Percentiles rank a stretch among this genome's conserved stretches.
Evolutionary conservation across 1,140 invertebrate species (phyloP).

Genomic region (Drosophila trapezifrons): DNA sequence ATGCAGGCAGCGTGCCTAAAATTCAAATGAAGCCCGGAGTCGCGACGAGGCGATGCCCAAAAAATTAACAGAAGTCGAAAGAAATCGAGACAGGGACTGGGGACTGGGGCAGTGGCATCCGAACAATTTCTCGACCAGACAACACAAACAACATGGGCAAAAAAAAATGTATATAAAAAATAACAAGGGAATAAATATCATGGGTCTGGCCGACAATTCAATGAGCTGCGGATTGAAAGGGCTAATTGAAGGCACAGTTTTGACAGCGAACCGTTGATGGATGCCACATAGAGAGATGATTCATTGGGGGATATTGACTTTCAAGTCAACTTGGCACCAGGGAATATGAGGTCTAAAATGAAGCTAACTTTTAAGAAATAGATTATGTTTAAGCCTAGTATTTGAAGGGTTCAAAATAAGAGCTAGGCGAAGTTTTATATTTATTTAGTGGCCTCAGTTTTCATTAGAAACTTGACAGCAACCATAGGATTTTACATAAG

Average conservation of each 20-base stretch:
- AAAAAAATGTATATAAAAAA: slow-evolving; percentile 2
- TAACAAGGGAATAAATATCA: background rate
- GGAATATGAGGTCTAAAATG: too few relatives aligned
- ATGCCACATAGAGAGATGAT: slow-evolving; percentile 9
- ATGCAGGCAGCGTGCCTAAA: slow-evolving; percentile 68
- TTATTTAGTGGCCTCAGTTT: too few relatives aligned
- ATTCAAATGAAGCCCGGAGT: slow-evolving; percentile 73
- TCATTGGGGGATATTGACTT: slow-evolving; percentile 3
- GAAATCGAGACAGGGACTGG: slow-evolving; percentile 19
- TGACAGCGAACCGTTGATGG: slow-evolving; percentile 7
- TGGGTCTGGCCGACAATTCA: slow-evolving; percentile 36
- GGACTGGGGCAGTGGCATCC: slow-evolving; percentile 57
- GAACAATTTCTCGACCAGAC: slow-evolving; percentile 74
- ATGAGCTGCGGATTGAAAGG: slow-evolving; percentile 35
- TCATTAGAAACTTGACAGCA: too few relatives aligned
- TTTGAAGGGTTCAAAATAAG: background rate
- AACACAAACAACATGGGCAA: slow-evolving; percentile 57
- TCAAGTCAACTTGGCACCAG: too few relatives aligned
- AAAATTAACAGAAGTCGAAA: slow-evolving; percentile 40
- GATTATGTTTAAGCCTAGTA: too few relatives aligned
- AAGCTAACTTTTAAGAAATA: too few relatives aligned
- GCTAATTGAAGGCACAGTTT: slow-evolving; percentile 28
- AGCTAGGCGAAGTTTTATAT: too few relatives aligned
- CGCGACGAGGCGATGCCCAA: slow-evolving; percentile 34
- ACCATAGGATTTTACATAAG: too few relatives aligned